These are phyloP conservation scores for Teinopalpus imperialis DNA, from an alignment of 2,888 invertebrate genomes.

Conservation along the genomic window DNA sequence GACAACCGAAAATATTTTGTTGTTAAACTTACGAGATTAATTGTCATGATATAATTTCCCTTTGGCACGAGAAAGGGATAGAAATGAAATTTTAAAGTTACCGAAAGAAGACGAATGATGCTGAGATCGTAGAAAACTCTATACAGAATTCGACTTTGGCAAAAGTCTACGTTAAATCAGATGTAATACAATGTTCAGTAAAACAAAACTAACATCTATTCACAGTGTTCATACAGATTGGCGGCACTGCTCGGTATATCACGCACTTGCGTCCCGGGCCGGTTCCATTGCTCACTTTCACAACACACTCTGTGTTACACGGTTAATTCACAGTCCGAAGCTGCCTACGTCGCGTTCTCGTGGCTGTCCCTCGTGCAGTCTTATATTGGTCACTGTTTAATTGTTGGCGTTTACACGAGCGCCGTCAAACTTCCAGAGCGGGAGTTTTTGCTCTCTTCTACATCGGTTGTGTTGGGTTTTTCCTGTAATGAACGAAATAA, in stretches of 20 bases:
- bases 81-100: conserved; percentile 39
- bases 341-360: conserved; percentile 29
- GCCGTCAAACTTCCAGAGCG: conserved; percentile 70
- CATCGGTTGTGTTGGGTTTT: conserved; percentile 43
- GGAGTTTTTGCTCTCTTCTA: conserved; percentile 55
- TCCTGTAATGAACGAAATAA: conserved; percentile 52
- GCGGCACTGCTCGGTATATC: conserved; percentile 34
- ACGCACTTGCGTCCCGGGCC: conserved; percentile 11
- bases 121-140: conserved; percentile 77
- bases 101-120: conserved; percentile 48
- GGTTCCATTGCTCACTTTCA: too few species aligned
- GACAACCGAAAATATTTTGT: conserved; percentile 48
- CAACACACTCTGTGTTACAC: conserved; percentile 31
- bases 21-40: conserved; percentile 42
- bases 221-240: conserved; percentile 65
- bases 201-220: conserved; percentile 53
- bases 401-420: conserved; percentile 52
- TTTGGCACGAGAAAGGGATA: conserved; percentile 67
- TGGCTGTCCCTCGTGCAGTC: conserved; percentile 21
- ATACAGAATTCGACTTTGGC: conserved; percentile 56
- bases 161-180: conserved; percentile 43
- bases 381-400: conserved; percentile 9
- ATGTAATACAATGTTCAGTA: conserved; percentile 47
- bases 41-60: conserved; percentile 70
- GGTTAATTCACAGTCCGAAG: conserved; percentile 34